Evolutionary conservation across 2,797 vertebrate genomes (phyloP).

Genomic region (Semaprochilodus insignis): DNA sequence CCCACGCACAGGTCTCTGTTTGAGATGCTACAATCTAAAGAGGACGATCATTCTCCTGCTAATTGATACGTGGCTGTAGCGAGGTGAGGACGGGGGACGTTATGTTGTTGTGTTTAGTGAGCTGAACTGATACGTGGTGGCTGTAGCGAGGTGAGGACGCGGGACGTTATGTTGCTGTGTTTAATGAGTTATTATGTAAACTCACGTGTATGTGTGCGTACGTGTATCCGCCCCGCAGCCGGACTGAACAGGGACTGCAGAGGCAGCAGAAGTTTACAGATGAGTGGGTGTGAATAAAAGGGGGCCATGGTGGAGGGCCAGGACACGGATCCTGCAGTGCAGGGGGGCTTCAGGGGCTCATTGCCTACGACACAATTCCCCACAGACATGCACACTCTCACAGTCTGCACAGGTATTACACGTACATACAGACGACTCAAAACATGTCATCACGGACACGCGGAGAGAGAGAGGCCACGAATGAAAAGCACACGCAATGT

Average conservation of each 20-base stretch:
- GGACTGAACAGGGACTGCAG: constrained; percentile 46
- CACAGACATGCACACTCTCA: constrained; percentile 3
- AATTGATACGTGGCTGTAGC: constrained; percentile 13
- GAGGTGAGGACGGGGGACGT: no score
- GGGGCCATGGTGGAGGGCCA: constrained; percentile 29
- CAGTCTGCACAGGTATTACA: not conserved
- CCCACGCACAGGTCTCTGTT: not conserved
- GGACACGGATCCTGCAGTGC: constrained; percentile 43
- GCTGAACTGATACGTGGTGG: constrained; percentile 8
- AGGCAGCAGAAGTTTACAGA: constrained; percentile 61
- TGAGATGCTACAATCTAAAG: not conserved
- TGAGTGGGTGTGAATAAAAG: constrained; percentile 54
- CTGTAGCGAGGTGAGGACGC: not conserved
- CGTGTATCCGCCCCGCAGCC: constrained; percentile 37
- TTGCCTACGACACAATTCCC: constrained; percentile 46
- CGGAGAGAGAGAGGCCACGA: not conserved
- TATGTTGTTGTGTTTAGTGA: constrained; percentile 47
- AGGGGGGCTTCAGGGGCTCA: constrained; percentile 43
- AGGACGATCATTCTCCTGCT: not conserved
- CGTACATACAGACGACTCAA: not conserved
- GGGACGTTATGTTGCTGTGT: constrained; percentile 26
- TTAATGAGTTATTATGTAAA: constrained; percentile 53
- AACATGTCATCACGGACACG: not conserved
- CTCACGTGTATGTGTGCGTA: constrained; percentile 28
- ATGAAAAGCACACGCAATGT: not conserved